Conservation (phyloP, 2,797 vertebrate genomes). For the Percopsis omiscomaycus region DNA sequence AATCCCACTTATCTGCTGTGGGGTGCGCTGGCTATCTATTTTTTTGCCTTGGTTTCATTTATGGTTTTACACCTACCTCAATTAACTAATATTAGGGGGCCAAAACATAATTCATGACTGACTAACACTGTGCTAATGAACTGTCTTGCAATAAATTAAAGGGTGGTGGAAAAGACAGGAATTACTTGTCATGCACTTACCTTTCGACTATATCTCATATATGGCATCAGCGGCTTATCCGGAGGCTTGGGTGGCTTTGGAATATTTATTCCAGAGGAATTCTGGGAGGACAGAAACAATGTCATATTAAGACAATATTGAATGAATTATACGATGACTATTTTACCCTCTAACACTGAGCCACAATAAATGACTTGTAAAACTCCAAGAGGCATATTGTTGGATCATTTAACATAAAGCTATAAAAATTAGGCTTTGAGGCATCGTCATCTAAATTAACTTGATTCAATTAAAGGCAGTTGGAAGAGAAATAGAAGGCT, state of each 20-base stretch:
- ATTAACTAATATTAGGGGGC: conserved; percentile 20
- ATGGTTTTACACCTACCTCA: conserved; percentile 53
- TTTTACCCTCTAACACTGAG: neutral
- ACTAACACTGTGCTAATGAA: conserved; percentile 32
- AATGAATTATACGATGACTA: conserved; percentile 2
- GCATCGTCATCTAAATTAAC: conserved; percentile 22
- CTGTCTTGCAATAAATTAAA: conserved; percentile 49
- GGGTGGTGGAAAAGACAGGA: conserved; percentile 32
- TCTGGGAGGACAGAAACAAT: conserved; percentile 55
- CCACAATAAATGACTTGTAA: conserved; percentile 8
- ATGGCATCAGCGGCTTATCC: conserved; percentile 96
- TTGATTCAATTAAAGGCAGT: conserved; percentile 30
- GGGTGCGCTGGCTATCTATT: conserved; percentile 30
- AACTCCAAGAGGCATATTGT: conserved; percentile 11
- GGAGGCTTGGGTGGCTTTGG: conserved; percentile 95
- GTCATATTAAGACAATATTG: conserved; percentile 24
- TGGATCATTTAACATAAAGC: neutral
- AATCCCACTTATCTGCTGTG: conserved; percentile 50
- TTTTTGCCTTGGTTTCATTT: conserved; percentile 28
- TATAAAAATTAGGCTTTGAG: conserved; percentile 4
- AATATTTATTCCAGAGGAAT: conserved; percentile 93
- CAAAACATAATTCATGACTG: conserved; percentile 25
- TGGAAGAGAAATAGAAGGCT: conserved; percentile 26
- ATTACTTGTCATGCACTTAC: conserved; percentile 69
- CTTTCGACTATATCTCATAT: conserved; percentile 97